Evolutionary conservation across 1,140 invertebrate genomes (phyloP), one percentile per base, ranked within the genome.

Genomic region (Cydia strobilella): DNA sequence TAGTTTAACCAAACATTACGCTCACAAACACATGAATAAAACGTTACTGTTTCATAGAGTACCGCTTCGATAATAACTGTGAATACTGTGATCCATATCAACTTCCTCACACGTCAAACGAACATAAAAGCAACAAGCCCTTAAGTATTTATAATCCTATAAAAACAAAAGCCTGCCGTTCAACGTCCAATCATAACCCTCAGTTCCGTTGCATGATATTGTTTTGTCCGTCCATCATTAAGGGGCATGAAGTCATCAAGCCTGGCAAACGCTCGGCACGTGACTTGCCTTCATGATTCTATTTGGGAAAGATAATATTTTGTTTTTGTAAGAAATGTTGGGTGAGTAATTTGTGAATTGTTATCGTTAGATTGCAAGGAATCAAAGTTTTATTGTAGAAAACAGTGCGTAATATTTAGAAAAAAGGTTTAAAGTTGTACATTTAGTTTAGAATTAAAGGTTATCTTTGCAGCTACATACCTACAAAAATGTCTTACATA

Each of bases 221-320:
- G 65, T 69, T 69, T 69, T 69, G 65, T 69, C 31, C 65, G 65
- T 69, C 65, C 15, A 69, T 69, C 65, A 69, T 69, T 69, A 69
- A 69, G 65, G 65, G 65, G 65, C 65, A 69, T 69, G 65, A 69
- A 69, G 65, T 69, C 65, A 69, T 69, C 65, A 69, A 69, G 65
- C 31, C 35, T 69, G 65, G 65, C 65, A 69, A 69, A 69, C 65
- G 65, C 31, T 69, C 65, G 27, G 65, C 65, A 35, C 65, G 65
- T 69, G 65, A 18, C 31, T 13, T 1, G 65, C n/a, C 27, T 69
- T 18, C 65, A n/a, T 69, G 31, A 69, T 69, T 10, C 6, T 39
- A 23, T 69, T 69, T 69, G 65, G 65, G 65, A 35, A 35, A 69
- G 65, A 69, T 69, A 69, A 69, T 69, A 69, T 69, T 69, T 69